Evolutionary conservation across 2,888 invertebrate genomes (phyloP).

Genomic region (Cheilosia scutellata): DNA sequence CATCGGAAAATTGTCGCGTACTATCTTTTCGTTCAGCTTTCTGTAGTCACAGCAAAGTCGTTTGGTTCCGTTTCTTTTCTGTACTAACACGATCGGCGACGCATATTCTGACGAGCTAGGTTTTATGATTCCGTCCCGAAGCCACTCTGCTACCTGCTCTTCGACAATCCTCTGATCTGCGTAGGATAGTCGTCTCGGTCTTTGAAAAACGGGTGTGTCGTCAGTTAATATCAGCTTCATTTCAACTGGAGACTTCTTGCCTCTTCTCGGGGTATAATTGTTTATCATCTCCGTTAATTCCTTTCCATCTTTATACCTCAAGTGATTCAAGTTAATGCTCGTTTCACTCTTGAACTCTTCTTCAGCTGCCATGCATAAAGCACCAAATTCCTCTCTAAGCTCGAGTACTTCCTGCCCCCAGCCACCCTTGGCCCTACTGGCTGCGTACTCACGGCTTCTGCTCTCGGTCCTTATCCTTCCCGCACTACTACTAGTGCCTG

Average conservation of each 20-base stretch:
- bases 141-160: slow-evolving; percentile 76
- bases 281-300: background rate
- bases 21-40: background rate
- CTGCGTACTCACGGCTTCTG: too few relatives aligned
- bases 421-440: too few relatives aligned
- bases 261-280: background rate
- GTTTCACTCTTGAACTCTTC: background rate
- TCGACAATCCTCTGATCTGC: slow-evolving; percentile 77
- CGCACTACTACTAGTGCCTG: background rate
- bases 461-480: too few relatives aligned
- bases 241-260: slow-evolving; percentile 53
- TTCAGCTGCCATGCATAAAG: background rate
- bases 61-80: slow-evolving; percentile 32
- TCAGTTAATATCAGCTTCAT: slow-evolving; percentile 63
- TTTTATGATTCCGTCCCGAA: slow-evolving; percentile 14
- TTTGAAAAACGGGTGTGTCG: slow-evolving; percentile 59
- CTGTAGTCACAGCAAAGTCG: too few relatives aligned
- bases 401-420: too few relatives aligned
- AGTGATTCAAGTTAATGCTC: background rate
- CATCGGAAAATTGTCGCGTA: slow-evolving; percentile 31
- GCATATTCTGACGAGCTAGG: too few relatives aligned
- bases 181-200: slow-evolving; percentile 38
- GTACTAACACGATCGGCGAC: slow-evolving; percentile 52
- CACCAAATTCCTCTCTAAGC: background rate
- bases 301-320: background rate